A percentile compares a stretch with the other conserved stretches of the same genome.
These are phyloP conservation scores for Agelaius phoeniceus DNA, from an alignment of 2,113 vertebrate species.

Conservation along the genomic window DNA sequence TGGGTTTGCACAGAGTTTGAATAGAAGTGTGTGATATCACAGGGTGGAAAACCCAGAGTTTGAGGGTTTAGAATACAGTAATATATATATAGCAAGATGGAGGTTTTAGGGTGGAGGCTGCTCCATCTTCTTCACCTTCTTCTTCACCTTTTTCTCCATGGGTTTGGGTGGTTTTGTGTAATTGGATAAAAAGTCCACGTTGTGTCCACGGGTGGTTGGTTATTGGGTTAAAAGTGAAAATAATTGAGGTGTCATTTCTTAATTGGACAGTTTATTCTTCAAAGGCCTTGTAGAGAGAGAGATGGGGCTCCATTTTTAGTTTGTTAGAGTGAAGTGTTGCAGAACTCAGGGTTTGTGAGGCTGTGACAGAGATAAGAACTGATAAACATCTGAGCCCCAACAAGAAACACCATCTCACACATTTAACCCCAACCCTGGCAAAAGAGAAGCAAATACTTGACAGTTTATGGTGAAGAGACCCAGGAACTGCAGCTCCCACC, in stretches of 20 bases:
- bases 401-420: rapidly evolving
- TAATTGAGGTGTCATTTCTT: neutral
- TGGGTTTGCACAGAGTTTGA: neutral
- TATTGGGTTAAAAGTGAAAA: neutral
- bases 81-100: neutral
- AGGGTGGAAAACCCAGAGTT: neutral
- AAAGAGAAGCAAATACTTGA: neutral
- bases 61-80: neutral
- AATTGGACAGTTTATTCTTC: neutral
- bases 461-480: too few relatives aligned
- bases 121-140: neutral
- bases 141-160: neutral
- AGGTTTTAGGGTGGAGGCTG: neutral
- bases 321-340: neutral
- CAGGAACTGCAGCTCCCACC: neutral
- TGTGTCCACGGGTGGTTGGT: neutral
- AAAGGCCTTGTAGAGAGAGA: neutral
- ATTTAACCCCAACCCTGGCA: neutral
- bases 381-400: neutral
- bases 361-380: neutral
- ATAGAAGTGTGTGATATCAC: neutral
- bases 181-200: neutral
- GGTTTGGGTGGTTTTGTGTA: neutral
- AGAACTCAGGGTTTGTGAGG: neutral
- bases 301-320: neutral